phyloP scores from a whole-genome alignment of 1,140 invertebrate species.

The Drosophila ananassae region DNA sequence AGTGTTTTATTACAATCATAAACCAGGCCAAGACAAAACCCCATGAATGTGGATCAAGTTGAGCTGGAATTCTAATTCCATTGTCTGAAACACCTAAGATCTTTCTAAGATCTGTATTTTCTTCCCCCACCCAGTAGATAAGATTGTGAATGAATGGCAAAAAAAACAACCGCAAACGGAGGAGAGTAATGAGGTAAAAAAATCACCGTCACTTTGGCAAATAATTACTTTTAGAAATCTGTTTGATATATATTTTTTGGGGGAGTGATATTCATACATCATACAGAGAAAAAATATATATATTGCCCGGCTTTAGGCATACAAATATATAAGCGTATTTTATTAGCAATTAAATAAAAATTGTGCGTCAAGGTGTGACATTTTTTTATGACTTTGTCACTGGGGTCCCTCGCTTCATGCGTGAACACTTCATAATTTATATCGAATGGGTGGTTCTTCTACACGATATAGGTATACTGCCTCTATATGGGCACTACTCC shows the following conservation, averaged over 20 bases:
- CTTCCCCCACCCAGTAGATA: constrained; percentile 11
- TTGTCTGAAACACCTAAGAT: constrained; percentile 45
- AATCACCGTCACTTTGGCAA: constrained; percentile 50
- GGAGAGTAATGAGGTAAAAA: neutral
- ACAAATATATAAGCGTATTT: constrained; percentile 58
- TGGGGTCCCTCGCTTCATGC: constrained; percentile 28
- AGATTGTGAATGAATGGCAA: constrained; percentile 46
- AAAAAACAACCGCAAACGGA: constrained; percentile 10
- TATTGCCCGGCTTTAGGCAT: constrained; percentile 33
- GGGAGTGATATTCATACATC: constrained; percentile 23
- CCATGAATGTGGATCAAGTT: constrained; percentile 53
- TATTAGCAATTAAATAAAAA: constrained; percentile 77
- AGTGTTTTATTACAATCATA: constrained; percentile 71
- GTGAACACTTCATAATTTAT: constrained; percentile 47
- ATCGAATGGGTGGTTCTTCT: constrained; percentile 29
- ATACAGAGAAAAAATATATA: constrained; percentile 23
- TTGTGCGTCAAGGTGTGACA: constrained; percentile 69
- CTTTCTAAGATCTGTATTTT: constrained; percentile 11
- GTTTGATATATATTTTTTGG: constrained; percentile 36
- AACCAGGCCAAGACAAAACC: constrained; percentile 48
- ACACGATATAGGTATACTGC: constrained; percentile 13
- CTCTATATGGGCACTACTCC: neutral
- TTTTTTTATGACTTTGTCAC: constrained; percentile 79
- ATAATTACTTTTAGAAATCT: constrained; percentile 42
- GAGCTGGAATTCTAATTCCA: constrained; percentile 34